Evolutionary conservation across 1,140 invertebrate genomes (phyloP), one percentile per base, ranked within the genome.

Genomic region (Olivierus martensii): DNA sequence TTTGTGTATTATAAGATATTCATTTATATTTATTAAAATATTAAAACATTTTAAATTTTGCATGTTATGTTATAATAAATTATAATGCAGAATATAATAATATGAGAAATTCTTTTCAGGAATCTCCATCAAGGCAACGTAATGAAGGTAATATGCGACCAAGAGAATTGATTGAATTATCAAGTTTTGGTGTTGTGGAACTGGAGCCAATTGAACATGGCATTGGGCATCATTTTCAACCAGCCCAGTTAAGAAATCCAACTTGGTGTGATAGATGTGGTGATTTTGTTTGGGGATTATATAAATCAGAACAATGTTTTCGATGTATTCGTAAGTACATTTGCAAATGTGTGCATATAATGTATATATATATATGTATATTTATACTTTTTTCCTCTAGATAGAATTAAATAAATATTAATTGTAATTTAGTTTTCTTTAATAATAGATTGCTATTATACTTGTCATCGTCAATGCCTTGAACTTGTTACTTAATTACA

Each of bases 391-490:
- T n/a, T n/a, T n/a, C n/a, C n/a, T n/a, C n/a, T n/a, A n/a, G n/a
- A n/a, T n/a, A n/a, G n/a, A n/a, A n/a, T n/a, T n/a, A n/a, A n/a
- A n/a, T n/a, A n/a, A n/a, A n/a, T n/a, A n/a, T n/a, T n/a, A n/a
- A n/a, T n/a, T n/a, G n/a, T n/a, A n/a, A n/a, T n/a, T n/a, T n/a
- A n/a, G n/a, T n/a, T n/a, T n/a, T n/a, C n/a, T n/a, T n/a, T n/a
- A n/a, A n/a, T n/a, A n/a, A n/a, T n/a, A 73, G 71, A 74, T 58
- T 76, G 74, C 60, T 69, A 71, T 50, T 76, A 72, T 61, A 74
- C 72, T 6, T 74, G 73, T 61, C 74, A 76, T 57, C 65, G 70
- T 46, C 65, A 68, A 46, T 76, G 74, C 57, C 64, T 66, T 7
- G 64, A 67, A 9, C 59, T 73, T 10, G 72, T 76, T 15, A 69